phyloP scores from a whole-genome alignment of 2,797 vertebrate species.

The Onychomys arenicola region DNA sequence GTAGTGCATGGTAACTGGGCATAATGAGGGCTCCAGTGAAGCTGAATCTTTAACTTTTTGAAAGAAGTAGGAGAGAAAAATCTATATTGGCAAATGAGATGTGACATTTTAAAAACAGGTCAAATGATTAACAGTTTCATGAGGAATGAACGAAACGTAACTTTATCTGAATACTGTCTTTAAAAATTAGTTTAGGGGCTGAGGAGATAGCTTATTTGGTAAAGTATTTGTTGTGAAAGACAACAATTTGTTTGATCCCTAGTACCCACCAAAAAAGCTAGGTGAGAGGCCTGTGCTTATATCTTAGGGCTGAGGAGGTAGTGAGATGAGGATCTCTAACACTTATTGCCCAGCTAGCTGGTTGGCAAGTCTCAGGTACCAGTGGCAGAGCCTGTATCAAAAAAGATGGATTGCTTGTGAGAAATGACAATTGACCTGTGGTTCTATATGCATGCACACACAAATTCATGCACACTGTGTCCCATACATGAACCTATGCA shows the following conservation, averaged over 20 bases:
- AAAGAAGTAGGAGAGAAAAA: background rate
- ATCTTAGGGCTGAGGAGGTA: background rate
- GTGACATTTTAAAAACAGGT: background rate
- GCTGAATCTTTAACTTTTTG: background rate
- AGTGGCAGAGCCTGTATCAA: background rate
- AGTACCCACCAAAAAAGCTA: background rate
- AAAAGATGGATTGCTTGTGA: background rate
- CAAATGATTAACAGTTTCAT: background rate
- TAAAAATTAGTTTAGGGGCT: background rate
- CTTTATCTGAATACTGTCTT: background rate
- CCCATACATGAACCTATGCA: no score
- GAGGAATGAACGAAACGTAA: background rate
- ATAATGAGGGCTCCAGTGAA: background rate
- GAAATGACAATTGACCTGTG: background rate
- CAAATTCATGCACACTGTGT: background rate
- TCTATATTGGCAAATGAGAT: background rate
- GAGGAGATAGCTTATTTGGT: background rate
- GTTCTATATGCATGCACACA: background rate
- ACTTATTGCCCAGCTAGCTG: background rate
- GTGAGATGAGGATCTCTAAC: no score
- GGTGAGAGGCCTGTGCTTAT: no score
- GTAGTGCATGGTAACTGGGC: no score
- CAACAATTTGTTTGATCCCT: background rate
- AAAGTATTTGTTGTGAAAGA: background rate
- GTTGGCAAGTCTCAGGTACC: background rate